phyloP scores from a whole-genome alignment of 2,888 invertebrate genomes.

The Perizoma affinitatum region DNA sequence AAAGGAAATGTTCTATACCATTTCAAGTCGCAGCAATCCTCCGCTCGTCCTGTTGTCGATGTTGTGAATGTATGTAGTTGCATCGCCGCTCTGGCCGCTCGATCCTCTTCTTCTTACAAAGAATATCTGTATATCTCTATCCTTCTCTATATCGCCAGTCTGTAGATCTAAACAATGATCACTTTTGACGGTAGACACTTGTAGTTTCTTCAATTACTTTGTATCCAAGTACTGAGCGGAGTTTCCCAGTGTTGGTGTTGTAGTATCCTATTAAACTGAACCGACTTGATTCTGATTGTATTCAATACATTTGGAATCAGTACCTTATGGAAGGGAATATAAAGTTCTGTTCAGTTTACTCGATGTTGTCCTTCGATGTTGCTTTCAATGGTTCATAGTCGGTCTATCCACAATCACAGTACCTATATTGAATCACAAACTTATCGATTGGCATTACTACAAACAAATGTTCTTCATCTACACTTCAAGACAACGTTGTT shows the following conservation, averaged over 20 bases:
- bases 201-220: slow-evolving; percentile 79
- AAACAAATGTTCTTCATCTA: slow-evolving; percentile 50
- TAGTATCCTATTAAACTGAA: slow-evolving; percentile 68
- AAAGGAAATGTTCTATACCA: slow-evolving; percentile 64
- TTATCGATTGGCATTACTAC: slow-evolving; percentile 63
- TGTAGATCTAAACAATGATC: slow-evolving; percentile 70
- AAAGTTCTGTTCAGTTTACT: slow-evolving; percentile 71
- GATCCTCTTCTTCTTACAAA: slow-evolving; percentile 74
- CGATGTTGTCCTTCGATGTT: slow-evolving; percentile 82
- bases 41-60: slow-evolving; percentile 78
- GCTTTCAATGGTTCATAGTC: slow-evolving; percentile 80
- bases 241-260: slow-evolving; percentile 74
- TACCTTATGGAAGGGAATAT: slow-evolving; percentile 18
- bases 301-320: slow-evolving; percentile 23
- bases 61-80: slow-evolving; percentile 83
- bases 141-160: slow-evolving; percentile 74
- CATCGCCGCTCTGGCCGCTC: slow-evolving; percentile 76
- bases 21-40: slow-evolving; percentile 76
- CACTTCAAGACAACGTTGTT: slow-evolving; percentile 63
- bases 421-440: slow-evolving; percentile 60
- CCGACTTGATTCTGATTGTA: slow-evolving; percentile 48
- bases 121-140: slow-evolving; percentile 72
- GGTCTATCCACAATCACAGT: slow-evolving; percentile 76
- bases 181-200: slow-evolving; percentile 78
- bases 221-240: slow-evolving; percentile 75